Conservation (phyloP, 2,797 vertebrate genomes). For the Smutsia gigantea region DNA sequence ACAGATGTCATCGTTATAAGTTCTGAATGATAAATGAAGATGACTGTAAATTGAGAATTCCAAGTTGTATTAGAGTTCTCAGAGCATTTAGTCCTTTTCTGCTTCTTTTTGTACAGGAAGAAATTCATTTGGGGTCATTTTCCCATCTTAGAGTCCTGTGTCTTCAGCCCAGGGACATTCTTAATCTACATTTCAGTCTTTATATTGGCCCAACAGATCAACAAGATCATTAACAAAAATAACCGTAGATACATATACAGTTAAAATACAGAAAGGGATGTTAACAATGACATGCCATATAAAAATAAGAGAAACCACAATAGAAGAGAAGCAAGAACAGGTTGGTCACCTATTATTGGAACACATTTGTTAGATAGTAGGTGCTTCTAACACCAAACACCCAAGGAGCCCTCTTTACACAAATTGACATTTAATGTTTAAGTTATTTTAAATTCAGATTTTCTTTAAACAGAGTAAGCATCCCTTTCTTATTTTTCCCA, state of each 20-base stretch:
- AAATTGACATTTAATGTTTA: background rate
- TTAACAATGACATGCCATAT: background rate
- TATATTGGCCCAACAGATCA: background rate
- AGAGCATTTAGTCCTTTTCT: background rate
- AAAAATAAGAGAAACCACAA: background rate
- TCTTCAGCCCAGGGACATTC: background rate
- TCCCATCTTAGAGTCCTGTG: background rate
- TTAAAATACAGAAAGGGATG: background rate
- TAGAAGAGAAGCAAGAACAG: background rate
- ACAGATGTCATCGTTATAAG: background rate
- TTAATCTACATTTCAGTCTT: background rate
- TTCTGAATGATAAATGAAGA: constrained; percentile 49
- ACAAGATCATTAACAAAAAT: background rate
- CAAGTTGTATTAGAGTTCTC: background rate
- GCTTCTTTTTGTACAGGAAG: background rate
- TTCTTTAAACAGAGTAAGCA: constrained; percentile 71
- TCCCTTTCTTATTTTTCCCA: constrained; percentile 1
- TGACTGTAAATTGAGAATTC: background rate
- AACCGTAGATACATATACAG: background rate
- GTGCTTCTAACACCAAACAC: constrained; percentile 53
- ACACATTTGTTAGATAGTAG: background rate
- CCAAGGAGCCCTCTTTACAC: background rate
- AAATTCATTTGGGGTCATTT: background rate
- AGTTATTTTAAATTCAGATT: constrained; percentile 51
- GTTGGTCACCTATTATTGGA: background rate